phyloP scores from a whole-genome alignment of 1,140 invertebrate species.

The Zaprionus capensis region DNA sequence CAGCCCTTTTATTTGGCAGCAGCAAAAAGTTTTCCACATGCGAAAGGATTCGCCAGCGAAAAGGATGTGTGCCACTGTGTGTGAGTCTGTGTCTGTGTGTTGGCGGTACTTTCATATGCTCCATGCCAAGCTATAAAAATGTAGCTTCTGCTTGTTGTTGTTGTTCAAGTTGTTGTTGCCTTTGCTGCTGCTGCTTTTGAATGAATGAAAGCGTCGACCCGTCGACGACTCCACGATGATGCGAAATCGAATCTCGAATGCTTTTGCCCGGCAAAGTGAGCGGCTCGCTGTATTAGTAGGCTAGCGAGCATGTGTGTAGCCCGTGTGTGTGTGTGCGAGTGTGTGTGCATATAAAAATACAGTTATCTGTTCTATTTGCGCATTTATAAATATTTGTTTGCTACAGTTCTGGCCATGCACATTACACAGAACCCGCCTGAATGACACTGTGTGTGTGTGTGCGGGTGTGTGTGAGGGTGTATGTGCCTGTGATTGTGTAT shows the following conservation, averaged over 20 bases:
- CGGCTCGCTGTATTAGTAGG: conserved; percentile 37
- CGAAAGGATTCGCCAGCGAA: conserved; percentile 42
- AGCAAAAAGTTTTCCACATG: conserved; percentile 31
- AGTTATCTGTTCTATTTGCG: conserved; percentile 80
- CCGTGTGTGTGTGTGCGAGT: conserved; percentile 34
- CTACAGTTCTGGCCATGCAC: conserved; percentile 69
- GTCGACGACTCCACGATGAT: conserved; percentile 69
- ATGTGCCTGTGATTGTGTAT: conserved; percentile 31
- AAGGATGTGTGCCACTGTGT: conserved; percentile 38
- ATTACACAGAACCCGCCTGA: conserved; percentile 52
- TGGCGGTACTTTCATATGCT: conserved; percentile 75
- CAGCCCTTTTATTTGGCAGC: conserved; percentile 38
- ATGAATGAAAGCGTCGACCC: conserved; percentile 78
- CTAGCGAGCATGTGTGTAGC: not conserved
- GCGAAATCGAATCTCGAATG: conserved; percentile 75
- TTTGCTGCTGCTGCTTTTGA: conserved; percentile 37
- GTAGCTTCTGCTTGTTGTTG: conserved; percentile 66
- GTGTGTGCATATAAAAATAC: conserved; percentile 77
- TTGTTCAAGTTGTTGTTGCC: conserved; percentile 41
- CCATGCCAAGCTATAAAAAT: conserved; percentile 80
- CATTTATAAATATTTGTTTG: conserved; percentile 82
- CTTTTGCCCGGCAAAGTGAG: conserved; percentile 64
- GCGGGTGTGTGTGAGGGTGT: conserved; percentile 18
- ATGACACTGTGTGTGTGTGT: conserved; percentile 23
- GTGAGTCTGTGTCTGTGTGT: conserved; percentile 4